Evolutionary conservation across 35 echinoderm and acorn worm genomes (phyloP), one percentile per base, ranked within the genome.

Genomic region (Heliocidaris erythrogramma): DNA sequence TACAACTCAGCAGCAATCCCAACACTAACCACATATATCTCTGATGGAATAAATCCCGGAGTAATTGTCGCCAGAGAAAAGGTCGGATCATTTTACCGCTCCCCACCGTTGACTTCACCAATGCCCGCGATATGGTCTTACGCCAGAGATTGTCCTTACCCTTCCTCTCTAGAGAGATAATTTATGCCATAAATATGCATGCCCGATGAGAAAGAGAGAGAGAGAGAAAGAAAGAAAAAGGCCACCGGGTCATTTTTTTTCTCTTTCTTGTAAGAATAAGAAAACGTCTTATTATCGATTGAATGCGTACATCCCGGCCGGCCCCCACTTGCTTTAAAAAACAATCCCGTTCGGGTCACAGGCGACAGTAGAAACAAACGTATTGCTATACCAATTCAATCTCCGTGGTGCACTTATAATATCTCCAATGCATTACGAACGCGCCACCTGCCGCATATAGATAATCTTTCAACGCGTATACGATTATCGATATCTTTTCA

Each of bases 201-300:
- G 65, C 7, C 65, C 65, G 7, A 24, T 78, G 18, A 78, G 65
- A 78, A 78, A 7, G 21, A 78, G 21, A 78, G 65, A n/a, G 7
- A 27, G 65, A n/a, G 7, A 27, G 65, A 5, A 21, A 78, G 14
- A 78, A 21, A 78, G 7, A 27, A 18, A 78, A 78, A 27, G 18
- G 65, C 65, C 65, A 78, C 65, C 65, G 27, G 65, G 65, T 78
- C 65, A 78, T 78, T n/a, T 60, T 59, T 69, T 78, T n/a, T n/a
- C 65, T 24, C 7, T 78, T 24, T 78, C 21, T 78, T 21, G 65
- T 78, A 78, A 27, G 65, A 78, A 78, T 78, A 78, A 78, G 65
- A 78, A 78, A 78, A n/a, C 65, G 65, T 78, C 65, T 78, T 78
- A 78, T 78, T 78, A 78, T 78, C 65, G 65, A 78, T 78, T 78